phyloP scores from a whole-genome alignment of 2,888 invertebrate species.

The Trichopoda pennipes region DNA sequence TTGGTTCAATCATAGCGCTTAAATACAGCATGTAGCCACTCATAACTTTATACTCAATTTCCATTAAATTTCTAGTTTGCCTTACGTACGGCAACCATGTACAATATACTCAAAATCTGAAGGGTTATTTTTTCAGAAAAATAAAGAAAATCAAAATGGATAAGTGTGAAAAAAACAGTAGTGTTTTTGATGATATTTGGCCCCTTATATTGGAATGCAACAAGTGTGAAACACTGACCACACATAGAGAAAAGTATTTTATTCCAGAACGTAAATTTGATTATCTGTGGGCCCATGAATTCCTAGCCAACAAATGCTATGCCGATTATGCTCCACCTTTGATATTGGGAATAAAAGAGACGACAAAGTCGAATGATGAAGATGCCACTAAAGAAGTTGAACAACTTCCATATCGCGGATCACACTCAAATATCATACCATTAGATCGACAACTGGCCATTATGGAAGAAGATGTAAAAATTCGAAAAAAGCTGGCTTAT shows the following conservation, averaged over 20 bases:
- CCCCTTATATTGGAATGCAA: conserved; percentile 75
- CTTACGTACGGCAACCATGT: background rate
- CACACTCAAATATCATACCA: conserved; percentile 62
- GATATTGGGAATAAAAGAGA: conserved; percentile 65
- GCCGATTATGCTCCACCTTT: conserved; percentile 70
- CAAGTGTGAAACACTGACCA: conserved; percentile 71
- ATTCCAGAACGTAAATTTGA: conserved; percentile 71
- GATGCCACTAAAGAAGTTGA: background rate
- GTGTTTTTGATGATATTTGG: conserved; percentile 75
- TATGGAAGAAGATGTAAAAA: conserved; percentile 61
- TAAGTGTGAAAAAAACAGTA: conserved; percentile 19
- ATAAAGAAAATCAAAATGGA: conserved; percentile 17
- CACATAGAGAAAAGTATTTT: conserved; percentile 67
- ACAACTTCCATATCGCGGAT: conserved; percentile 21
- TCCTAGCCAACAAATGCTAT: conserved; percentile 71
- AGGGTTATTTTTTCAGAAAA: background rate
- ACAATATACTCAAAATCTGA: background rate
- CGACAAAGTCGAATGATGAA: background rate
- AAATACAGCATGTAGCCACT: too few species aligned
- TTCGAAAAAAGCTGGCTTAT: conserved; percentile 72
- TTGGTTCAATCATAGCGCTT: too few species aligned
- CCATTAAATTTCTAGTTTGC: too few species aligned
- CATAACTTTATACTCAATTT: too few species aligned
- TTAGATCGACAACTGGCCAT: conserved; percentile 67
- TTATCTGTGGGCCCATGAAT: conserved; percentile 71